A percentile compares a stretch with the other conserved stretches of the same genome.
Evolutionary conservation across 2,113 vertebrate genomes (phyloP).

Genomic region (Pardalotus punctatus): DNA sequence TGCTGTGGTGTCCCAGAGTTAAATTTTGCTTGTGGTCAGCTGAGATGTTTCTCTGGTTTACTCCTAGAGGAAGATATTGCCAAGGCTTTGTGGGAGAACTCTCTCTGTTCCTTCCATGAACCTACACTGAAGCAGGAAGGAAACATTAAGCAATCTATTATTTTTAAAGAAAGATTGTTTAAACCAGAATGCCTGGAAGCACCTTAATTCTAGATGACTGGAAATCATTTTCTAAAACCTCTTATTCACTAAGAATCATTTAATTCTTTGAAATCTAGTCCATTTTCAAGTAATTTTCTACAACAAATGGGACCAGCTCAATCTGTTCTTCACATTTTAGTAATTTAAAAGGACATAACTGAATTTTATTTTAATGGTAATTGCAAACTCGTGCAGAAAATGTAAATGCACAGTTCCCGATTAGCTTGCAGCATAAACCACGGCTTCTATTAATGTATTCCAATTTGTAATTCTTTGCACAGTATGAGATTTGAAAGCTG

Average conservation of each 20-base stretch:
- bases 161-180: constrained; percentile 40
- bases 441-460: constrained; percentile 81
- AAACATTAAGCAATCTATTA: background rate
- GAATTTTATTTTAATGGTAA: constrained; percentile 79
- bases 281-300: constrained; percentile 65
- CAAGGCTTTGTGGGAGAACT: background rate
- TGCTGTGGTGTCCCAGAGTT: background rate
- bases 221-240: constrained; percentile 56
- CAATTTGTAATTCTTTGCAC: constrained; percentile 85
- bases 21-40: background rate
- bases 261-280: constrained; percentile 71
- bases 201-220: constrained; percentile 38
- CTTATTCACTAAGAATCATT: constrained; percentile 38
- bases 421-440: constrained; percentile 80
- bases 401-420: constrained; percentile 77
- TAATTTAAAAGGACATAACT: constrained; percentile 75
- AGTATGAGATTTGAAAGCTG: constrained; percentile 84
- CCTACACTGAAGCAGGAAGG: background rate
- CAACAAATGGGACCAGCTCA: constrained; percentile 67
- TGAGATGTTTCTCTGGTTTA: background rate
- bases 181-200: constrained; percentile 54
- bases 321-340: constrained; percentile 74
- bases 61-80: background rate
- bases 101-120: background rate
- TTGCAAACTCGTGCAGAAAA: constrained; percentile 82